Conservation (phyloP, 2,113 vertebrate genomes). For the Otis tarda region DNA sequence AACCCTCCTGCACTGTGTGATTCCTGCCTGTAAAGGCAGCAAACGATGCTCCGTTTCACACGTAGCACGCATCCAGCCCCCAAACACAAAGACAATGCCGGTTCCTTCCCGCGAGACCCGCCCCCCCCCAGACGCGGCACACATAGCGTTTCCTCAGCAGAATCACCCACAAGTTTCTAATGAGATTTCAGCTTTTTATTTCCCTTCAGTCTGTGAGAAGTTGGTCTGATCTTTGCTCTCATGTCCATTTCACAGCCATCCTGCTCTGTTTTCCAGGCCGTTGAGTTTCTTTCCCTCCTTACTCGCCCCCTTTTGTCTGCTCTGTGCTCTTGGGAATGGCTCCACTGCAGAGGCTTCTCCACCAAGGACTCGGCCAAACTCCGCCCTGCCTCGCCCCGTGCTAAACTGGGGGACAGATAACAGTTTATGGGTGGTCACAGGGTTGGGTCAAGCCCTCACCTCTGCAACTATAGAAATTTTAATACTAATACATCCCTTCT, state of each 20-base stretch:
- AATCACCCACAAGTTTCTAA: neutral
- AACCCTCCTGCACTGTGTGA: neutral
- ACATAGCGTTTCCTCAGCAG: neutral
- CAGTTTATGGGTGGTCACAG: neutral
- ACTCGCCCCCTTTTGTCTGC: neutral
- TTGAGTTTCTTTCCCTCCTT: neutral
- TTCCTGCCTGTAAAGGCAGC: neutral
- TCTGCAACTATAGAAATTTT: neutral
- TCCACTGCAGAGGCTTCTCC: neutral
- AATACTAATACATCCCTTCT: neutral
- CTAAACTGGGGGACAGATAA: neutral
- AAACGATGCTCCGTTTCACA: neutral
- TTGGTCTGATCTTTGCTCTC: neutral
- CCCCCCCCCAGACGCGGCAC: neutral
- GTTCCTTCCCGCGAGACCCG: neutral
- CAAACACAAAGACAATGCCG: neutral
- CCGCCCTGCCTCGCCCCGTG: rapidly evolving
- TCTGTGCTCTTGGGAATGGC: neutral
- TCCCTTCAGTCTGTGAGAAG: neutral
- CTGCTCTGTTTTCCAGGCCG: neutral
- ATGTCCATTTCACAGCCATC: neutral
- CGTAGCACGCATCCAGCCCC: rapidly evolving
- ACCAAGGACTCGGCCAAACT: neutral
- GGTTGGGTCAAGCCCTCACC: neutral
- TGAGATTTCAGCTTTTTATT: neutral